These are phyloP conservation scores for Micrasema minimum DNA, from an alignment of 1,140 invertebrate species.

Conservation along the genomic window DNA sequence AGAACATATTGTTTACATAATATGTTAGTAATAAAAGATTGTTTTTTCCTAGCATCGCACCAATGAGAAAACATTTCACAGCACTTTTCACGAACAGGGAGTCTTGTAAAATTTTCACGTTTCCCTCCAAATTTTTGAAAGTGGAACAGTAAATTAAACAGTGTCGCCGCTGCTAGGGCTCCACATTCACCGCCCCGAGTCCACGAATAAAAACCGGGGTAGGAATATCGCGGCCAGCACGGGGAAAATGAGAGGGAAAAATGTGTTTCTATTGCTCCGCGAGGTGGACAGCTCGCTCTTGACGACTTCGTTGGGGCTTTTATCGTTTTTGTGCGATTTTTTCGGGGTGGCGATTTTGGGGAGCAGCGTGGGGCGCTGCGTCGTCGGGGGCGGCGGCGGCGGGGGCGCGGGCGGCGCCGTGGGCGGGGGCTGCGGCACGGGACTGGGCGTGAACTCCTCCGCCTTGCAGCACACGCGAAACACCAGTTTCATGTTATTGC, in stretches of 20 bases:
- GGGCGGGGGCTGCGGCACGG: slow-evolving; percentile 63
- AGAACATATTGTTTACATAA: not conserved
- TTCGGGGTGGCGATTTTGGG: slow-evolving; percentile 64
- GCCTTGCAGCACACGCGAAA: slow-evolving; percentile 92
- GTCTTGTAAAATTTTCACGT: not conserved
- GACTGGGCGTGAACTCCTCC: slow-evolving; percentile 67
- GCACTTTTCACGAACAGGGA: slow-evolving; percentile 11
- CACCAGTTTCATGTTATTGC: slow-evolving; percentile 95
- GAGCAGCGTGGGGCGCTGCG: slow-evolving; percentile 54
- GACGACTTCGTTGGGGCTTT: slow-evolving; percentile 90
- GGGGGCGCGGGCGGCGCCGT: slow-evolving; percentile 67
- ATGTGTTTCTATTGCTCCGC: slow-evolving; percentile 52
- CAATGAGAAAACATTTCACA: not conserved
- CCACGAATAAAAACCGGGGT: slow-evolving; percentile 60
- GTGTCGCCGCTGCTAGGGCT: slow-evolving; percentile 11
- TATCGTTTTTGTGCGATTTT: slow-evolving; percentile 81
- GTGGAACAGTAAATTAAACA: not conserved
- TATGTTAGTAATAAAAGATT: not conserved
- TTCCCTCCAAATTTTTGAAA: slow-evolving; percentile 7
- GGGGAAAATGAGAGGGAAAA: slow-evolving; percentile 59
- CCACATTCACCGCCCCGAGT: slow-evolving; percentile 64
- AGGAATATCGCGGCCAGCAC: slow-evolving; percentile 59
- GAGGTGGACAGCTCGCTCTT: slow-evolving; percentile 88
- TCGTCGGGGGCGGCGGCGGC: slow-evolving; percentile 59
- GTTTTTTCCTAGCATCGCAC: not conserved